These are phyloP conservation scores for Resseliella maxima DNA, from an alignment of 2,888 invertebrate species.

Conservation along the genomic window DNA sequence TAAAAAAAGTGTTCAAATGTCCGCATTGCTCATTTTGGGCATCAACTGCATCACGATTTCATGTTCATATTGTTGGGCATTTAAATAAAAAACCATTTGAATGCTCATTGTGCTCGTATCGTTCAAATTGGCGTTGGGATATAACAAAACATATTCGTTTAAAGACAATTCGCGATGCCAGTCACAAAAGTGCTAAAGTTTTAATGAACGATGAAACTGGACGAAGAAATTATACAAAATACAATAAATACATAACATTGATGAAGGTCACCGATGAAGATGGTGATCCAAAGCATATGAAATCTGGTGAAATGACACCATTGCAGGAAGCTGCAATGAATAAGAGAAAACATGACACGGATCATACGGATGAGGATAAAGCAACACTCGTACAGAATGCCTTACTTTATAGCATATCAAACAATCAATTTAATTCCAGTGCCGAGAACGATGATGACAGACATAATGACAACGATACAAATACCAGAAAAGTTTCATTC, in stretches of 20 bases:
- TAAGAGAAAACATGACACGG: constrained; percentile 61
- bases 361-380: constrained; percentile 56
- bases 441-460: constrained; percentile 66
- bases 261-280: constrained; percentile 72
- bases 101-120: constrained; percentile 92
- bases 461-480: constrained; percentile 66
- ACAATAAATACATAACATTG: constrained; percentile 87
- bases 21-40: constrained; percentile 94
- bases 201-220: constrained; percentile 93
- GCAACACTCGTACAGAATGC: constrained; percentile 7
- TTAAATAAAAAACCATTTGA: constrained; percentile 94
- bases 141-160: constrained; percentile 94
- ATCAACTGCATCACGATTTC: constrained; percentile 90
- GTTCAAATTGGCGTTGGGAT: constrained; percentile 97
- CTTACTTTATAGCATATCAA: constrained; percentile 42
- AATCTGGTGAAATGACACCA: constrained; percentile 67
- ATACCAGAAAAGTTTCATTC: constrained; percentile 80
- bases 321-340: constrained; percentile 69
- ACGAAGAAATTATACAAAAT: constrained; percentile 90
- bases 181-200: constrained; percentile 83
- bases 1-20: constrained; percentile 88
- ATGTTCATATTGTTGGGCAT: constrained; percentile 93
- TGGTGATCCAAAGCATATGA: constrained; percentile 67
- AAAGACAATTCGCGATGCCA: constrained; percentile 85
- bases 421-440: background rate